Base-by-base conservation (phyloP, 2,888 invertebrate genomes). In the Synanthedon vespiformis region DNA sequence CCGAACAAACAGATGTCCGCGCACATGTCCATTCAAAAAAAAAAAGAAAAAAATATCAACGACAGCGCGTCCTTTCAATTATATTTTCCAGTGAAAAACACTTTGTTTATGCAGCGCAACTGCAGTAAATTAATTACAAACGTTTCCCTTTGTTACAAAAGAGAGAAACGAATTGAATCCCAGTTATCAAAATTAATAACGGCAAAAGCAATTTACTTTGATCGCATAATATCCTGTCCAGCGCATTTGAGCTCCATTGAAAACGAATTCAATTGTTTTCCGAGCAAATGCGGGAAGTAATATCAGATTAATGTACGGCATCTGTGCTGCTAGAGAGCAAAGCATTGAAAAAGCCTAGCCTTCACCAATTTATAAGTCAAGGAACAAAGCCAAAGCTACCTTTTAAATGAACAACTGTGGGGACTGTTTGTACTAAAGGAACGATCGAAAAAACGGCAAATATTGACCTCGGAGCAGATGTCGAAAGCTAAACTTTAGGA, bases 101-200 rank as follows among this genome's bases (percentile, higher is more conserved):
- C 65, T 75, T 79, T 77, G 74, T 78, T 65, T 74, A 70, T 68
- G 63, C 66, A 62, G 67, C 68, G 72, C 70, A 78, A 80, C 72
- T 73, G 74, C 76, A 68, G 65, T 75, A 74, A 81, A 82, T 82
- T 80, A 83, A 85, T 85, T 84, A 80, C 80, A 69, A 81, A 79
- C 80, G 79, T 77, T 85, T 84, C 81, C 82, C 82, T 85, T 85
- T 85, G 84, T 85, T 84, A 83, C 82, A 82, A 82, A 85, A 84
- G 81, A 83, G 84, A 83, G 84, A 85, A 83, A 83, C 84, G 77
- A 81, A 79, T 81, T 64, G 81, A 81, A 86, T 84, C 83, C 82
- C 85, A 83, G 84, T 83, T 85, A 84, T 82, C 83, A 82, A 81
- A 83, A 84, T 83, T 84, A 85, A 85, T 84, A 83, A 83, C 84